Base-by-base conservation (phyloP, 2,113 vertebrate genomes). In the Poicephalus gulielmi region DNA sequence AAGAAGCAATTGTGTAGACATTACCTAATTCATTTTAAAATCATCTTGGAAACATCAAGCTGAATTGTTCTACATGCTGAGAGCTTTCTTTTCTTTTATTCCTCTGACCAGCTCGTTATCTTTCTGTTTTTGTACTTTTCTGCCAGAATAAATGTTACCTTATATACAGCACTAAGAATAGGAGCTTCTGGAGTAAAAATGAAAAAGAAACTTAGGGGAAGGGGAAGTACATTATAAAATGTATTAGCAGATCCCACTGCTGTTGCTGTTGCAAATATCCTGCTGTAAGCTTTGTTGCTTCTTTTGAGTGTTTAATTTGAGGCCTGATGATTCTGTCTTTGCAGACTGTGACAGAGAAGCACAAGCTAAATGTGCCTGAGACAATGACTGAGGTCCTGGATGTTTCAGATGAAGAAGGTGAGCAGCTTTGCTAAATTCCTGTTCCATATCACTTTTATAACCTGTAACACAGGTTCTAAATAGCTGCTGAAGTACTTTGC, bases 321-420 rank as follows among this genome's bases (percentile, higher is more conserved):
- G 50, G 12, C 12, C 35, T 67, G 74, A 66, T 93, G 63, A 30
- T 96, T 93, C 62, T 98, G 37, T 96, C 77, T 95, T 87, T 94
- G 20, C 98, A 99, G 99, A 99, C 99, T 39, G 98, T 99, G 94
- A 99, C 99, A 5, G 99, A 99, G 97, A 99, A 99, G 94, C 99
- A 99, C 97, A 99, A 99, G 97, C 98, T 99, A 59, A 99, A 99
- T 92, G 99, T 99, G 27, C 99, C 99, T 1, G 99, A 99, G 97
- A 99, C 99, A 44, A 99, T 99, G 99, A 99, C 99, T 2, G 99
- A 99, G 94, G 98, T 99, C 10, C 98, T 99, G 79, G 99, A 99
- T 55, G 99, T 99, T 23, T 99, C 99, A 1, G 99, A 99, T 95
- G 99, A 99, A 94, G 99, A 99, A 98, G 99, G 99, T 99, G 94